A percentile compares a stretch with the other conserved stretches of the same genome.
phyloP scores from a whole-genome alignment of 2,888 invertebrate species.

The Oscheius myriophilus region DNA sequence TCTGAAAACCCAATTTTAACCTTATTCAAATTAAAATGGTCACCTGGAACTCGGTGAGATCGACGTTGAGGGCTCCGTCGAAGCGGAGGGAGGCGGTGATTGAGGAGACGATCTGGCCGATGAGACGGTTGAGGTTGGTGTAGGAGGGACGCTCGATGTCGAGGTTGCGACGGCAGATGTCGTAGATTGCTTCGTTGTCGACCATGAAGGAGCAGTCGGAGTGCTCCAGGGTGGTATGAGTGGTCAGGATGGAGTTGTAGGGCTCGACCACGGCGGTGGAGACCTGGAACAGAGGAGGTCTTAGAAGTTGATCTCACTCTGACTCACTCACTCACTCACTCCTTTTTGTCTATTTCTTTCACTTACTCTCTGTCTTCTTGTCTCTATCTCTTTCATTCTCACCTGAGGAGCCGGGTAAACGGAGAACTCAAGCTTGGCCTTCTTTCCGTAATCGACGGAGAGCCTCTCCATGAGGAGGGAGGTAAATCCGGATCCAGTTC shows the following conservation, averaged over 20 bases:
- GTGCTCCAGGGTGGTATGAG: slow-evolving; percentile 89
- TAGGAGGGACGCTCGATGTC: slow-evolving; percentile 79
- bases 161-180: slow-evolving; percentile 80
- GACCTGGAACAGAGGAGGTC: slow-evolving; percentile 71
- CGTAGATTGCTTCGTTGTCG: slow-evolving; percentile 80
- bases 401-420: slow-evolving; percentile 88
- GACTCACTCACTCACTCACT: too few relatives aligned
- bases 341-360: too few relatives aligned
- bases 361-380: too few relatives aligned
- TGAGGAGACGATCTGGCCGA: slow-evolving; percentile 76
- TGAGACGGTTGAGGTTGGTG: slow-evolving; percentile 89
- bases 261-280: slow-evolving; percentile 94
- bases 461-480: slow-evolving; percentile 85
- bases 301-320: too few relatives aligned
- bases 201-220: slow-evolving; percentile 94
- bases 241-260: slow-evolving; percentile 94
- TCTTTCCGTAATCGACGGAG: slow-evolving; percentile 77
- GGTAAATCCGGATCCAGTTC: slow-evolving; percentile 85
- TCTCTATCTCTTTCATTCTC: too few relatives aligned
- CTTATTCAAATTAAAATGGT: neutral
- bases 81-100: slow-evolving; percentile 92
- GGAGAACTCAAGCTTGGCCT: slow-evolving; percentile 81
- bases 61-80: slow-evolving; percentile 88
- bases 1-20: slow-evolving; percentile 50
- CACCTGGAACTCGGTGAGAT: slow-evolving; percentile 81